Base-by-base conservation (phyloP, 2,797 vertebrate species). In the Telmatherina bonti region DNA sequence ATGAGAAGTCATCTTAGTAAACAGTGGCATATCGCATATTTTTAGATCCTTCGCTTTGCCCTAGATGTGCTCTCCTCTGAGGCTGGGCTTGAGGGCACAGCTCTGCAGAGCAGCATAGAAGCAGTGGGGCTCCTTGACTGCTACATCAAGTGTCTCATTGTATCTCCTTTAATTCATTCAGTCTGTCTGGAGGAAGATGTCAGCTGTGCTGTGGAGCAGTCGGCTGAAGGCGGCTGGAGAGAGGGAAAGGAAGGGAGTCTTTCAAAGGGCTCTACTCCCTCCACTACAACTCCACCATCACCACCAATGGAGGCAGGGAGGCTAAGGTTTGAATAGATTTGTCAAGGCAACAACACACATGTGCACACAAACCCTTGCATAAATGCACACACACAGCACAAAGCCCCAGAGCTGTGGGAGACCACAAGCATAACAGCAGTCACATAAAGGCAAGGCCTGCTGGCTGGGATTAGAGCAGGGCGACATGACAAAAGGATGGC, bases 131-230 rank as follows among this genome's bases (percentile, higher is more conserved):
- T 96, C 94, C 95, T 96, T 96, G 95, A 97, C 95, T 97, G 95
- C 95, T 96, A 95, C 96, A 97, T 97, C 96, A 98, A 99, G 96
- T 97, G 94, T 97, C 96, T 96, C 95, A 97, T 97, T 98, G 96
- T 97, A 95, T 96, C 95, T 96, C 91, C 94, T 96, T 88, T 97
- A 97, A 98, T 97, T 97, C 96, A 97, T 97, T 96, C 96, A 90
- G 86, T 78, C 78, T 96, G 96, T 96, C 96, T 97, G 94, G 96
- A 97, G 95, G 94, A 97, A 98, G 96, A 98, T 96, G 96, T 99
- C 97, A 98, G 96, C 95, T 97, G 96, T 95, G 95, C 93, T 96
- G 94, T 96, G 96, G 86, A 89, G 86, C 89, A 85, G 86, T 82
- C 78, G 87, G 85, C 79, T 86, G 80, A 89, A 83, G 88, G 85